Base-by-base conservation (phyloP, 2,113 vertebrate genomes). In the Dromas ardeola region DNA sequence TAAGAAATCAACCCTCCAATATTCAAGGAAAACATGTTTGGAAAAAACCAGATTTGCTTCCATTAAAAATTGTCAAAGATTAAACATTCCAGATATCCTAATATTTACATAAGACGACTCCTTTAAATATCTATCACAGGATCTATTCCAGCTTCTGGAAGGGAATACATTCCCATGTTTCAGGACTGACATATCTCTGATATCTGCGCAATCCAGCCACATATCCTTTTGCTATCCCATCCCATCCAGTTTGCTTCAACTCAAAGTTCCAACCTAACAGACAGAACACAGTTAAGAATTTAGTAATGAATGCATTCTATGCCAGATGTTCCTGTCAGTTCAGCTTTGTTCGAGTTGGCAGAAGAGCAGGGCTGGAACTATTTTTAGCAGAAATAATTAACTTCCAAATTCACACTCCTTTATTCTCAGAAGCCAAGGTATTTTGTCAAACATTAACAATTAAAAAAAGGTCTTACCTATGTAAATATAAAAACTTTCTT, bases 21-120 rank as follows among this genome's bases (percentile, higher is more conserved):
- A 76, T 21, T 53, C 8, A 77, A 59, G 6, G 32, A 30, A 67
- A 81, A n/a, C 0, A 0, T 5, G 15, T 52, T 13, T 40, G 1
- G n/a, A 66, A 69, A n/a, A 78, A 74, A 42, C 0, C 36, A 70
- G 6, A 71, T 71, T 52, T 70, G n/a, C 23, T 65, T 87, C 53
- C 10, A 9, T 25, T 47, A 88, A 40, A 11, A 61, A 21, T 10
- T 2, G 1, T 1, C 8, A 15, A 79, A 70, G 18, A 65, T 20
- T 32, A 59, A 47, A 53, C 7, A 32, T 47, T 69, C 6, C 43
- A 81, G 21, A 80, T 23, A 71, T 27, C 38, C 6, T 6, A 53
- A 4, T 4, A 15, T 23, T 55, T 52, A 32, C 8, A 8, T 17
- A 34, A 53, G 4, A 73, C 42, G 0, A 50, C 49, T 19, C 11